A percentile compares a stretch with the other conserved stretches of the same genome.
phyloP scores from a whole-genome alignment of 2,797 vertebrate genomes.

The Podarcis lilfordi region DNA sequence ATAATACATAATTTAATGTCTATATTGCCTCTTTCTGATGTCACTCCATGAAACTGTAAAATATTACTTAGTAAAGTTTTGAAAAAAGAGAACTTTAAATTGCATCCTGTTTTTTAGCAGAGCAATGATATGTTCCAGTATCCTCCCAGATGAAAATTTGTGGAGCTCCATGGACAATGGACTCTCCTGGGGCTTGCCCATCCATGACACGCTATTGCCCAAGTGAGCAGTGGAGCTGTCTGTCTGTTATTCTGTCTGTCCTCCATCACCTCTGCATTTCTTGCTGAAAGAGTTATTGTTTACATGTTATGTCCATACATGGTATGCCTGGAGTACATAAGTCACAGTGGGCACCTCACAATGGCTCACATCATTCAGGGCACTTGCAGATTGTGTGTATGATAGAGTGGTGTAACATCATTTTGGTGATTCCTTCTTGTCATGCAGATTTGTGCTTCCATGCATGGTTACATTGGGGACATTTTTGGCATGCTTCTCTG shows the following conservation, averaged over 20 bases:
- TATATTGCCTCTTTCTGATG: neutral
- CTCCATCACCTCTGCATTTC: neutral
- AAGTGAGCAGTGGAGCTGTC: neutral
- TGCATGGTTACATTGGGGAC: neutral
- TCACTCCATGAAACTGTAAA: conserved; percentile 7
- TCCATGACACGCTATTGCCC: neutral
- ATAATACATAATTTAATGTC: neutral
- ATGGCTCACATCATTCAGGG: neutral
- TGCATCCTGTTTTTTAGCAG: neutral
- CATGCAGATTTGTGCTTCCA: neutral
- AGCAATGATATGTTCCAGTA: neutral
- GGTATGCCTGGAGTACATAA: too few relatives aligned
- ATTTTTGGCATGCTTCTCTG: neutral
- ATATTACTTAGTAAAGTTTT: conserved; percentile 16
- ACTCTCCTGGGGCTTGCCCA: neutral
- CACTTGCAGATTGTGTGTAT: neutral
- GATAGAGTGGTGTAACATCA: neutral
- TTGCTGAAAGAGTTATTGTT: neutral
- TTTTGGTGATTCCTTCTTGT: neutral
- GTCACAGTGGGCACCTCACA: neutral
- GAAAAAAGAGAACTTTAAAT: neutral
- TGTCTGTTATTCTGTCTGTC: neutral
- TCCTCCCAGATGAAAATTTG: neutral
- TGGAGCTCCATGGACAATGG: neutral
- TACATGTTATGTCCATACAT: too few relatives aligned